A percentile compares a stretch with the other conserved stretches of the same genome.
phyloP scores from a whole-genome alignment of 1,140 invertebrate genomes.

The Listronotus oregonensis region DNA sequence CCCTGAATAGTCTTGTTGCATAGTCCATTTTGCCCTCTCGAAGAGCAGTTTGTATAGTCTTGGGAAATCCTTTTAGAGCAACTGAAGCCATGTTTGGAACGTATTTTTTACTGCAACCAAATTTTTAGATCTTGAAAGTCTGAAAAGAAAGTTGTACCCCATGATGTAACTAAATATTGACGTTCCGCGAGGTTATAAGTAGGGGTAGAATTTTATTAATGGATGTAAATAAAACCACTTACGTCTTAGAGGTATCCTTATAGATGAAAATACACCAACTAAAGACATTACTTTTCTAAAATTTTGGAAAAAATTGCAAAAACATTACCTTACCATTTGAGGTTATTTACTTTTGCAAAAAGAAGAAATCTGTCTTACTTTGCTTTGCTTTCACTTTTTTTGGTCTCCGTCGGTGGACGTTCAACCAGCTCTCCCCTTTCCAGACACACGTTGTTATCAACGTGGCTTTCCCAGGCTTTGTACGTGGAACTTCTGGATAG shows the following conservation, averaged over 20 bases:
- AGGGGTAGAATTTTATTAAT: background rate
- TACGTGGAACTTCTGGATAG: no score
- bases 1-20: conserved; percentile 8
- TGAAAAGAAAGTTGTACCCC: conserved; percentile 20
- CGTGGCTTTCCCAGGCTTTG: no score
- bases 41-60: conserved; percentile 7
- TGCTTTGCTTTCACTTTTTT: no score
- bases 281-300: conserved; percentile 13
- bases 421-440: no score
- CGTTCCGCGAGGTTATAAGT: background rate
- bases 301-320: background rate
- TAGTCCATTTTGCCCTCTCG: conserved; percentile 11
- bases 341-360: background rate
- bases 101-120: background rate
- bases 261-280: conserved; percentile 10
- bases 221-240: background rate
- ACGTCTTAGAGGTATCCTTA: conserved; percentile 12
- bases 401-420: no score
- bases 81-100: background rate
- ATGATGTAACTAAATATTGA: conserved; percentile 16
- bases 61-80: background rate
- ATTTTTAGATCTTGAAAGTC: conserved; percentile 3
- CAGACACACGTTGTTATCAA: no score
- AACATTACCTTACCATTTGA: background rate
- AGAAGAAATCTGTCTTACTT: background rate